Percentiles rank a stretch among this genome's conserved stretches.
These are phyloP conservation scores for Diloba caeruleocephala DNA, from an alignment of 2,888 invertebrate species.

Conservation along the genomic window DNA sequence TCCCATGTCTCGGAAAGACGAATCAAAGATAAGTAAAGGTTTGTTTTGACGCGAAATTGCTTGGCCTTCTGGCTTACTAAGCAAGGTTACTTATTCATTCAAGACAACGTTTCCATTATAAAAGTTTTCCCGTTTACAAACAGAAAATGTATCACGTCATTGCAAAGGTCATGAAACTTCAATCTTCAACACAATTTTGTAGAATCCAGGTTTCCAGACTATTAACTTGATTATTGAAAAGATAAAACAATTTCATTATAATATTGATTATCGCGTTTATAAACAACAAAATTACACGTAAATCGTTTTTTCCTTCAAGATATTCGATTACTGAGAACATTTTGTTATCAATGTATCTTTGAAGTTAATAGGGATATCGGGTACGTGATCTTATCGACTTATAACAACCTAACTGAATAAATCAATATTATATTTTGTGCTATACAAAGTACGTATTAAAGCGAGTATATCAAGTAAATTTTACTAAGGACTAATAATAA, in stretches of 20 bases:
- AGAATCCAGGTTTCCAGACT: conserved; percentile 19
- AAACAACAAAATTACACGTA: conserved; percentile 46
- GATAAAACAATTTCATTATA: conserved; percentile 38
- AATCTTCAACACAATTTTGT: conserved; percentile 6
- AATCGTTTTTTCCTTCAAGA: conserved; percentile 45
- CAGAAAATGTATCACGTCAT: background rate
- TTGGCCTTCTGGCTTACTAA: too few species aligned
- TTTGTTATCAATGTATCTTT: conserved; percentile 43
- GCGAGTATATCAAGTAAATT: conserved; percentile 14
- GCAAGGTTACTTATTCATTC: too few species aligned
- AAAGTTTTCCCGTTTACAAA: too few species aligned
- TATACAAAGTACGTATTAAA: conserved; percentile 1
- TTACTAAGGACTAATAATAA: too few species aligned
- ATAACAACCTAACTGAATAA: conserved; percentile 27
- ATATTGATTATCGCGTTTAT: conserved; percentile 38
- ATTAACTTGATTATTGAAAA: conserved; percentile 26
- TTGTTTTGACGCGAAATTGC: too few species aligned
- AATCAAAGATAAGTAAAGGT: too few species aligned
- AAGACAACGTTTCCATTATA: too few species aligned
- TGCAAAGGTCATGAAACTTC: conserved; percentile 19
- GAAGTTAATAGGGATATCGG: conserved; percentile 37
- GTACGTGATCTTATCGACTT: conserved; percentile 39
- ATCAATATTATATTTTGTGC: conserved; percentile 23
- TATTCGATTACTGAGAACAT: conserved; percentile 45
- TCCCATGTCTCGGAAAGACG: too few species aligned